Conservation (phyloP, 2,888 invertebrate genomes). For the Anagyrus pseudococci region DNA sequence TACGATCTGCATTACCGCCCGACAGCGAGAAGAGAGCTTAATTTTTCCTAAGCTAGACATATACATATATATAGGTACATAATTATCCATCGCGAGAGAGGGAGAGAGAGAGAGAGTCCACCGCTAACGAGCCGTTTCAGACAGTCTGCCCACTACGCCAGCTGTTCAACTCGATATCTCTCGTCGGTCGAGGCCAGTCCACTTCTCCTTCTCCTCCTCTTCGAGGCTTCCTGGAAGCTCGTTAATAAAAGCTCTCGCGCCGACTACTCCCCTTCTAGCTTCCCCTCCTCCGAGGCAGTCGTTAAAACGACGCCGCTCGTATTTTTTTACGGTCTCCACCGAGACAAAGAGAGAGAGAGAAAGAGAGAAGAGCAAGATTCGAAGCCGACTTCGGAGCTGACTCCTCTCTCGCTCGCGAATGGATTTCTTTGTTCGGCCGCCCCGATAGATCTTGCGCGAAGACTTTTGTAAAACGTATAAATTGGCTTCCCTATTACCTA, state of each 20-base stretch:
- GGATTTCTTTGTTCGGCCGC: too few relatives aligned
- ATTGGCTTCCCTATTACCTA: neutral
- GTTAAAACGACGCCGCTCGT: conserved; percentile 26
- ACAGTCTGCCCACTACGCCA: conserved; percentile 12
- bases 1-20: neutral
- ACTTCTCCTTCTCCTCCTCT: neutral
- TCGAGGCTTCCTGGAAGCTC: conserved; percentile 18
- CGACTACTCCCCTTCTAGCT: neutral
- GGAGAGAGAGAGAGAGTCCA: neutral
- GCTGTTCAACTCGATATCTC: neutral
- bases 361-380: too few relatives aligned
- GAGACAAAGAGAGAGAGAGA: conserved; percentile 37
- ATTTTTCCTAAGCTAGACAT: neutral
- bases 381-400: too few relatives aligned
- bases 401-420: too few relatives aligned
- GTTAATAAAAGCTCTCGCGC: conserved; percentile 22
- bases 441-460: conserved; percentile 15
- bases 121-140: conserved; percentile 27
- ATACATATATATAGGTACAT: neutral
- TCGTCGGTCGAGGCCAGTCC: neutral
- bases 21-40: neutral
- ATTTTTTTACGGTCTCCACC: conserved; percentile 22
- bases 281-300: neutral
- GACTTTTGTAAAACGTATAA: conserved; percentile 33
- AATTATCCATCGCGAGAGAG: neutral